phyloP scores from a whole-genome alignment of 2,888 invertebrate genomes.

The Allacma fusca region DNA sequence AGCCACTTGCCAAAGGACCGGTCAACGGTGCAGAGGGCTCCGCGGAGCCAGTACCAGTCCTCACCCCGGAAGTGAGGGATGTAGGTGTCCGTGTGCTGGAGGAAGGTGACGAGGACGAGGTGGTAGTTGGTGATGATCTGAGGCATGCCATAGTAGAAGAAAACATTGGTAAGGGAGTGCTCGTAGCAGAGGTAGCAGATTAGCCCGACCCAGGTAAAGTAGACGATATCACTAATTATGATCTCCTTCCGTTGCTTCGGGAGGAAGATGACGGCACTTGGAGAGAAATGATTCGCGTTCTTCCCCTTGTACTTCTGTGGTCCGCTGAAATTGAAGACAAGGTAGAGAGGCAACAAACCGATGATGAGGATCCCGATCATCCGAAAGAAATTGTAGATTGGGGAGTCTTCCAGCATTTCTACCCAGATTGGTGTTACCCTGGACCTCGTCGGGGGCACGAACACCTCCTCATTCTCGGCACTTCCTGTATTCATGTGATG shows the following conservation, averaged over 20 bases:
- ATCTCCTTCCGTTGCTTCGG: slow-evolving; percentile 25
- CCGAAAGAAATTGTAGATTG: slow-evolving; percentile 35
- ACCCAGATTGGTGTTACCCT: slow-evolving; percentile 32
- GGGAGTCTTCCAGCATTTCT: slow-evolving; percentile 40
- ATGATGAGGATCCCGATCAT: slow-evolving; percentile 32
- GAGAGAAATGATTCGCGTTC: slow-evolving; percentile 39
- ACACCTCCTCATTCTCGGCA: slow-evolving; percentile 38
- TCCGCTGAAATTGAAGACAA: slow-evolving; percentile 34
- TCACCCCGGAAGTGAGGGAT: slow-evolving; percentile 39
- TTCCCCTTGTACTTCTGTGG: slow-evolving; percentile 36
- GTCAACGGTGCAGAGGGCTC: too few relatives aligned
- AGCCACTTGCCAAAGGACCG: slow-evolving; percentile 43
- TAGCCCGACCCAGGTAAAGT: slow-evolving; percentile 28
- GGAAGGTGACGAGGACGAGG: slow-evolving; percentile 40
- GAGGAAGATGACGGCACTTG: slow-evolving; percentile 32
- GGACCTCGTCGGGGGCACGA: slow-evolving; percentile 30
- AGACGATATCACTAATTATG: slow-evolving; percentile 27
- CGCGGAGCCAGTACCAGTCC: slow-evolving; percentile 44
- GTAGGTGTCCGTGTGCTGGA: slow-evolving; percentile 45
- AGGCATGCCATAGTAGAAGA: slow-evolving; percentile 40
- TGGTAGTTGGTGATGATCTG: slow-evolving; percentile 36
- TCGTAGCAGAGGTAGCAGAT: slow-evolving; percentile 24
- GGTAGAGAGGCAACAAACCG: slow-evolving; percentile 34
- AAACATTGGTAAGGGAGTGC: slow-evolving; percentile 24
- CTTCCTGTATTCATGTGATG: slow-evolving; percentile 42